Evolutionary conservation across 2,888 invertebrate genomes (phyloP), one percentile per base, ranked within the genome.

Genomic region (Marronus borbonicus): DNA sequence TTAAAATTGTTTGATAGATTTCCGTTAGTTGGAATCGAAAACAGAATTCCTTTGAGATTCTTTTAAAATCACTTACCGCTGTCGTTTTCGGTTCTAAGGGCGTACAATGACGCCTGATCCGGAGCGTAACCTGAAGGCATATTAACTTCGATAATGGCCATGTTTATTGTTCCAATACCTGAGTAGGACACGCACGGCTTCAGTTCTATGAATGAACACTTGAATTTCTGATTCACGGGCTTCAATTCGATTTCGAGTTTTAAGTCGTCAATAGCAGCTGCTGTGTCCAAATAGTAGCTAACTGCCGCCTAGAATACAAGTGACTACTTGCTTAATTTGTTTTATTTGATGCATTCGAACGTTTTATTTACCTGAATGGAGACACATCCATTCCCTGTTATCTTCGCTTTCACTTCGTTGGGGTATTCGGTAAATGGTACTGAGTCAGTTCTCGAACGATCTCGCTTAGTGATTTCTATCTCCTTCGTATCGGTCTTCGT

Each of bases 41-140:
- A 7, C n/a, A 7, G n/a, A 8, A 17, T 55, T 5, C 55, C n/a
- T 17, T 52, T 17, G 14, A 0, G 44, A n/a, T 17, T 1, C 8
- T 62, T 62, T 3, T 12, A 28, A 55, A 14, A 28, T 31, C 10
- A 31, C 62, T 31, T 28, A 62, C 62, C 62, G 5, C 28, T 62
- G 12, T 62, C 62, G 24, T 62, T 31, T 28, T 28, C n/a, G 10
- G 62, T 62, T 62, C n/a, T 72, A 17, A 77, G 70, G 52, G 49
- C 72, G 83, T 92, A 91, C 1, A 94, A 88, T 0, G 90, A 89
- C 0, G 89, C 86, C 5, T 92, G 90, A 82, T 93, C 93, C 0
- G 92, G 91, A 8, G 90, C 90, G 83, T 90, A 93, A 0, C 93
- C 93, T 1, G 92, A 92, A 8, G 93, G 93, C 84, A 94, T 89